Evolutionary conservation across 2,113 vertebrate species (phyloP), one percentile per base, ranked within the genome.

Genomic region (Porphyrio hochstetteri): DNA sequence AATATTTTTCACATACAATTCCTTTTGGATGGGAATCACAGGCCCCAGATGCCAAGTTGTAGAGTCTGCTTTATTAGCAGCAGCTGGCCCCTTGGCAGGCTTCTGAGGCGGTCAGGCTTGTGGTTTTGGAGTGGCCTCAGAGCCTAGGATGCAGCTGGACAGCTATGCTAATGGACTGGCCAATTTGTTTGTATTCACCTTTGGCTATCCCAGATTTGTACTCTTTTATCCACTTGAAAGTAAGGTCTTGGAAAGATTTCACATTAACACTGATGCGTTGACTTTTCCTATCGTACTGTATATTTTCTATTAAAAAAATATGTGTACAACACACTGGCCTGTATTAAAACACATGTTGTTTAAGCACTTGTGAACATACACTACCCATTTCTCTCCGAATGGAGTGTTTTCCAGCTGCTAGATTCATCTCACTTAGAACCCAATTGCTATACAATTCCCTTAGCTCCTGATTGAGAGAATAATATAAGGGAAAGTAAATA

Each of bases 71-170:
- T 96, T 97, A 92, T 96, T 95, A 96, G 94, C 52, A 84, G 96
- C 97, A 96, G 97, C 97, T 97, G 97, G 96, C 71, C 95, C 68
- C 88, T 92, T 98, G 97, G 97, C 97, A 97, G 90, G 72, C 70
- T 85, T 80, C 59, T 74, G 82, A 95, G 88, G 95, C 46, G 4
- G 93, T 92, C 2, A 64, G 89, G 93, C 94, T 96, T 97, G 97
- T 97, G 97, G 96, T 97, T 97, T 97, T 96, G 92, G 95, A 97
- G 94, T 83, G 68, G 96, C 88, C 93, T 96, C 94, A 90, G 75
- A 95, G 94, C 87, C 89, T 56, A 77, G 69, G 93, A 95, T 64
- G 57, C 80, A 94, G 87, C 92, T 97, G 94, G 94, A 97, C 94
- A 95, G 85, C 92, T 90, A 82, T 90, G 90, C 52, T 88, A 75